Conservation (phyloP, 1,140 invertebrate species). For the Aphaenogaster floridana region DNA sequence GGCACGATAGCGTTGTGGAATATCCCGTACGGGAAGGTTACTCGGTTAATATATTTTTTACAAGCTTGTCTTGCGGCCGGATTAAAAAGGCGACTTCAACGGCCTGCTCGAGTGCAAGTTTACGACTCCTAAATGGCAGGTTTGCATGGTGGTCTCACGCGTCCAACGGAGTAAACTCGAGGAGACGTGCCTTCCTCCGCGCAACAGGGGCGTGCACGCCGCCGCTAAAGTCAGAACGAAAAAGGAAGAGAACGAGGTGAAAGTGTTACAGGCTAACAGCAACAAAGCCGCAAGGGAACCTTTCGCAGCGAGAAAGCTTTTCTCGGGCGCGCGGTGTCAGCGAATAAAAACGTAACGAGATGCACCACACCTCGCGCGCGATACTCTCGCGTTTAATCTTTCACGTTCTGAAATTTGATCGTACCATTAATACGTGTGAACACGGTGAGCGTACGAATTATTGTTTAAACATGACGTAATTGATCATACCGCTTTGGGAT, state of each 20-base stretch:
- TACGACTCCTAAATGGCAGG: slow-evolving; percentile 68
- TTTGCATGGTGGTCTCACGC: slow-evolving; percentile 43
- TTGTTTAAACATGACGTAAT: background rate
- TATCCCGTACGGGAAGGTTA: slow-evolving; percentile 11
- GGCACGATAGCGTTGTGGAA: background rate
- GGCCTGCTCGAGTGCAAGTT: slow-evolving; percentile 59
- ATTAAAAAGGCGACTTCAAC: slow-evolving; percentile 51
- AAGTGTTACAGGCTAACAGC: slow-evolving; percentile 56
- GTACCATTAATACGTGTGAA: background rate
- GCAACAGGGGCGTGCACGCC: slow-evolving; percentile 12
- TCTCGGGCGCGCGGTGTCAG: slow-evolving; percentile 22
- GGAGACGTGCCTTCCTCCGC: slow-evolving; percentile 48
- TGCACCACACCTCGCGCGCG: background rate
- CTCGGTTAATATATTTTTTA: slow-evolving; percentile 55
- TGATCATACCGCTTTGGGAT: background rate
- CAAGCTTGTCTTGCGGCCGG: slow-evolving; percentile 13
- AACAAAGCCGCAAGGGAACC: slow-evolving; percentile 39
- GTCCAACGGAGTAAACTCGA: slow-evolving; percentile 54
- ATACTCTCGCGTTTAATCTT: slow-evolving; percentile 6
- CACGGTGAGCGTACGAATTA: background rate
- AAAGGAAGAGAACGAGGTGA: slow-evolving; percentile 32
- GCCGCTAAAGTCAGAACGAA: slow-evolving; percentile 48
- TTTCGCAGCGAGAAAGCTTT: slow-evolving; percentile 38
- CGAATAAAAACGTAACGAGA: slow-evolving; percentile 49
- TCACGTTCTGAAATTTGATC: background rate